Percentiles rank a stretch among this genome's conserved stretches.
These are phyloP conservation scores for Butorides virescens DNA, from an alignment of 2,113 vertebrate genomes.

Conservation along the genomic window DNA sequence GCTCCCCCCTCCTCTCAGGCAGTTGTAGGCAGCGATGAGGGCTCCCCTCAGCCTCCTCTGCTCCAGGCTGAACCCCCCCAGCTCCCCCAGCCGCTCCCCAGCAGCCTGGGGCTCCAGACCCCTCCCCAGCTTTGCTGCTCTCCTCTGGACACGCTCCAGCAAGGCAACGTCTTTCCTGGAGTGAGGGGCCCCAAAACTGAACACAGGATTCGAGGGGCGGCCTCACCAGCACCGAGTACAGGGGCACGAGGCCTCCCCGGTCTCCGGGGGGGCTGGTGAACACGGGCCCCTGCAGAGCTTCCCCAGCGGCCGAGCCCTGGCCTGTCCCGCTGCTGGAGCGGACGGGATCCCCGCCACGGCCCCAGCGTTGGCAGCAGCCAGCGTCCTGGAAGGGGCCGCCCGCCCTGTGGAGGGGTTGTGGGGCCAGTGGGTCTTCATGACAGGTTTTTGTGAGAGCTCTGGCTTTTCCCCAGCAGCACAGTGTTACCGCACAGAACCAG, in stretches of 20 bases:
- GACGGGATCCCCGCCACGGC: background rate
- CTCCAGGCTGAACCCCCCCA: too few species aligned
- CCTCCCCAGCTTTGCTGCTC: too few species aligned
- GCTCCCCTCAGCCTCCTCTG: too few species aligned
- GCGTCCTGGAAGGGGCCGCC: background rate
- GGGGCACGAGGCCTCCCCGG: background rate
- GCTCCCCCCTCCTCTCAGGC: too few species aligned
- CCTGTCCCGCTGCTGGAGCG: background rate
- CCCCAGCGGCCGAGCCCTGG: rapidly evolving
- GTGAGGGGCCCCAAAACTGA: too few species aligned
- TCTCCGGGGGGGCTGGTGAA: background rate
- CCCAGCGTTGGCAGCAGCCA: background rate
- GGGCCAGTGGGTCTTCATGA: rapidly evolving
- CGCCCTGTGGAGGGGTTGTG: rapidly evolving
- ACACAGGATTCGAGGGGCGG: too few species aligned
- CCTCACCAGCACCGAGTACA: too few species aligned
- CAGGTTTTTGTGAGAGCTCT: background rate
- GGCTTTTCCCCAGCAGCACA: background rate
- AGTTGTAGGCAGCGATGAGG: too few species aligned
- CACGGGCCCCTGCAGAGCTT: background rate
- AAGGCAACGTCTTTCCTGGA: too few species aligned
- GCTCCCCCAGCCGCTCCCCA: too few species aligned
- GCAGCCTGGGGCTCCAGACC: too few species aligned
- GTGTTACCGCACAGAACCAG: rapidly evolving
- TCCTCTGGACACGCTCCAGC: too few species aligned